Evolutionary conservation across 2,113 vertebrate species (phyloP).

Genomic region (Calyptommatus sinebrachiatus): DNA sequence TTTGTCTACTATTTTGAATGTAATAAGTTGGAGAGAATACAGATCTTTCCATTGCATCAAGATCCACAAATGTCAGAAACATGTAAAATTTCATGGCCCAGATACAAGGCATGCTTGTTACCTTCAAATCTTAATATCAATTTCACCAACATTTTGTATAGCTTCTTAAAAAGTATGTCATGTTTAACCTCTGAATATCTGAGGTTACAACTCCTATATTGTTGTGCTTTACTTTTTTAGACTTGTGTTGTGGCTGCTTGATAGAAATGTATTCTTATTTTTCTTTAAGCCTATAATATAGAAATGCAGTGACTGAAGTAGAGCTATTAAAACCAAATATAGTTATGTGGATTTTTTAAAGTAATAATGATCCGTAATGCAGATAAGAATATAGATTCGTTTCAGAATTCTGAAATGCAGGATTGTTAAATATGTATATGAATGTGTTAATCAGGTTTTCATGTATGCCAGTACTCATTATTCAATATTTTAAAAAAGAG

Average conservation of each 20-base stretch:
- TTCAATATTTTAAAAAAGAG: neutral
- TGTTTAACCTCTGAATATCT: constrained; percentile 76
- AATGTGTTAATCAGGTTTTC: neutral
- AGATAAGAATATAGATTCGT: neutral
- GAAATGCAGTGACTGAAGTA: constrained; percentile 75
- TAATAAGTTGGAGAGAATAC: constrained; percentile 57
- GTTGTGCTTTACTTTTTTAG: constrained; percentile 87
- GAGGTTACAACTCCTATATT: constrained; percentile 77
- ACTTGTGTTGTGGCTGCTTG: constrained; percentile 84
- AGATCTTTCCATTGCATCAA: constrained; percentile 41
- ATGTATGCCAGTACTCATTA: constrained; percentile 1
- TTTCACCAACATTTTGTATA: constrained; percentile 55
- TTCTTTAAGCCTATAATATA: constrained; percentile 79
- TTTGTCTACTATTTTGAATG: constrained; percentile 72
- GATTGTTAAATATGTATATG: neutral
- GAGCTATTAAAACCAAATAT: constrained; percentile 62
- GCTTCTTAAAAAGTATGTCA: constrained; percentile 63
- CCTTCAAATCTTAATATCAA: constrained; percentile 9
- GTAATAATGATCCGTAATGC: constrained; percentile 8
- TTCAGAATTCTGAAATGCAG: constrained; percentile 2
- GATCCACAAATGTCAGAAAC: constrained; percentile 10
- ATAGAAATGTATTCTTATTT: constrained; percentile 83
- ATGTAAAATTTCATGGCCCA: constrained; percentile 8
- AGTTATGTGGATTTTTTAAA: neutral
- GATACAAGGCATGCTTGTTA: neutral